Evolutionary conservation across 2,888 invertebrate genomes (phyloP), one percentile per base, ranked within the genome.

Genomic region (Seira ritae): DNA sequence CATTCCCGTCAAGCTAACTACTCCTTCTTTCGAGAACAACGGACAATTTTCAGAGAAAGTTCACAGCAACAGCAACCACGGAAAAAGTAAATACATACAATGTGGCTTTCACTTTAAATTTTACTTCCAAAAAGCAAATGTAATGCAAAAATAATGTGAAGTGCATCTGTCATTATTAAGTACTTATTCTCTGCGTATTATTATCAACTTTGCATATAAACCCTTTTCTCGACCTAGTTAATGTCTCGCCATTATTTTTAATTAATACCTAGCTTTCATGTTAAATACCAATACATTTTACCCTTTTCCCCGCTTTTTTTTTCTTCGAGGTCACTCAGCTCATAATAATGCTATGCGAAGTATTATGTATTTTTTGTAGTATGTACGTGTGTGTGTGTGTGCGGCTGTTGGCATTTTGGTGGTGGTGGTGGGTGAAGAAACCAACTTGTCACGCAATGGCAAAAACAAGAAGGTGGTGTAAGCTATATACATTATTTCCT

Each of bases 381-480:
- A n/a, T n/a, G n/a, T n/a, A n/a, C n/a, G n/a, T 15, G 62, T 62
- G 62, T 62, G 62, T 62, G 62, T 62, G 62, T 19, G 20, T 62
- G 62, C 20, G 8, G 69, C 71, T 66, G 60, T 8, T 24, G 62
- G 60, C 23, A n/a, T n/a, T n/a, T n/a, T n/a, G n/a, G 31, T 31
- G 31, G 8, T 31, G 69, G 20, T 62, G 69, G 69, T 60, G 67
- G 60, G 19, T 19, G 46, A 75, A 42, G 37, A 75, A 75, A 46
- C 24, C 20, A 62, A 71, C 67, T 82, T 76, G 81, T 82, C 81
- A 82, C 81, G 81, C 81, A 76, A 81, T 62, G 62, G 62, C 62
- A 62, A n/a, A 62, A 60, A 17, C 60, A 60, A 62, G 6, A 62
- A 62, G 62, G 12, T 19, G 42, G 12, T 68, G n/a, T 66, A 75